A percentile compares a stretch with the other conserved stretches of the same genome.
Evolutionary conservation across 2,113 vertebrate genomes (phyloP).

Genomic region (Sclerurus mexicanus): DNA sequence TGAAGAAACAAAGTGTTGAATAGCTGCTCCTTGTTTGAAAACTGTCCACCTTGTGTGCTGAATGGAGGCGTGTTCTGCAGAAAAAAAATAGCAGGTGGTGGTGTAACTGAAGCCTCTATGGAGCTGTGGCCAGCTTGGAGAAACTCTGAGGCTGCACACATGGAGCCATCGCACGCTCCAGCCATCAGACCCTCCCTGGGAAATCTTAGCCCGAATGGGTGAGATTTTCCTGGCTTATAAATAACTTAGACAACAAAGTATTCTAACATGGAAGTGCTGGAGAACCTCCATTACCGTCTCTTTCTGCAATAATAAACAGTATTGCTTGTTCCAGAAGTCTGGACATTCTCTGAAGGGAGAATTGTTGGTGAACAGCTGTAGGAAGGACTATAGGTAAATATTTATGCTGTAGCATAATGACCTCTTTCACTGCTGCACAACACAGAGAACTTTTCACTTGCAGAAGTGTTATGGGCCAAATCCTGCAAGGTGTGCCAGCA

Average conservation of each 20-base stretch:
- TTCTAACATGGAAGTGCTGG: not conserved
- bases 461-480: not conserved
- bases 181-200: not conserved
- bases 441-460: slow-evolving; percentile 15
- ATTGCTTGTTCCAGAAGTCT: not conserved
- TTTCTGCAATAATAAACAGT: not conserved
- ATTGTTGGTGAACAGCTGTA: slow-evolving; percentile 12
- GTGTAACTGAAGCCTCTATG: not conserved
- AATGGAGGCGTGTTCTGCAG: not conserved
- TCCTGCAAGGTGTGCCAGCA: slow-evolving; percentile 32
- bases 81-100: not conserved
- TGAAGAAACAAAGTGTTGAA: not conserved
- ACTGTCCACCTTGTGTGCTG: not conserved
- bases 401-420: slow-evolving; percentile 31
- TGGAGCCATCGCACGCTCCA: not conserved
- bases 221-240: not conserved
- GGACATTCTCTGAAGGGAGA: slow-evolving; percentile 15
- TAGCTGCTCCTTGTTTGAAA: not conserved
- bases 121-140: not conserved
- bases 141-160: not conserved
- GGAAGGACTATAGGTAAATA: slow-evolving; percentile 43
- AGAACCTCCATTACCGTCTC: not conserved
- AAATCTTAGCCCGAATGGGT: not conserved
- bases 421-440: slow-evolving; percentile 7
- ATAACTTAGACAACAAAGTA: not conserved